Conservation (phyloP, 2,113 vertebrate genomes). For the Coturnix japonica region DNA sequence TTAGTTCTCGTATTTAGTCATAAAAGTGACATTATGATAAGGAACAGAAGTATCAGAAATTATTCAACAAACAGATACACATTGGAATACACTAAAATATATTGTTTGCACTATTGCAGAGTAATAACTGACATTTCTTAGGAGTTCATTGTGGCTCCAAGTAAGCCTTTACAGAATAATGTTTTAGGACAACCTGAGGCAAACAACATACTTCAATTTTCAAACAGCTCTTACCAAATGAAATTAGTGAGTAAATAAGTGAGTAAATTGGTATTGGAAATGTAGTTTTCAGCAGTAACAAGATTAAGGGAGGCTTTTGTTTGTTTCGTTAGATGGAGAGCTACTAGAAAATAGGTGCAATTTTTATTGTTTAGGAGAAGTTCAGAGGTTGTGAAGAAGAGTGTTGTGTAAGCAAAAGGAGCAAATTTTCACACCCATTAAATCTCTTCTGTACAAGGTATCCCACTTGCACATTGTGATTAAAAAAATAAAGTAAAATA, state of each 20-base stretch:
- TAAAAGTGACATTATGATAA: neutral
- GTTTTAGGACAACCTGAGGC: neutral
- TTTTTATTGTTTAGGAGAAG: neutral
- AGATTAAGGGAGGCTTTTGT: fast-evolving
- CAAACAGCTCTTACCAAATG: neutral
- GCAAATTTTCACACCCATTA: neutral
- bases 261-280: neutral
- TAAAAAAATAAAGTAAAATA: too few species aligned
- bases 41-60: neutral
- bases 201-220: neutral
- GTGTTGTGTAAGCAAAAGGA: neutral
- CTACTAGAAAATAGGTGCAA: neutral
- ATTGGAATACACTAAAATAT: neutral
- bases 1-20: neutral
- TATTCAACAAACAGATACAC: neutral
- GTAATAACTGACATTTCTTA: neutral
- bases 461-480: neutral
- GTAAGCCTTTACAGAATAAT: neutral
- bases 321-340: neutral
- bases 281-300: neutral
- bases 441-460: neutral
- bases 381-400: neutral
- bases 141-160: neutral
- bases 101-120: neutral
- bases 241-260: neutral